Conservation (phyloP, 2,797 vertebrate species). For the Onychomys torridus region DNA sequence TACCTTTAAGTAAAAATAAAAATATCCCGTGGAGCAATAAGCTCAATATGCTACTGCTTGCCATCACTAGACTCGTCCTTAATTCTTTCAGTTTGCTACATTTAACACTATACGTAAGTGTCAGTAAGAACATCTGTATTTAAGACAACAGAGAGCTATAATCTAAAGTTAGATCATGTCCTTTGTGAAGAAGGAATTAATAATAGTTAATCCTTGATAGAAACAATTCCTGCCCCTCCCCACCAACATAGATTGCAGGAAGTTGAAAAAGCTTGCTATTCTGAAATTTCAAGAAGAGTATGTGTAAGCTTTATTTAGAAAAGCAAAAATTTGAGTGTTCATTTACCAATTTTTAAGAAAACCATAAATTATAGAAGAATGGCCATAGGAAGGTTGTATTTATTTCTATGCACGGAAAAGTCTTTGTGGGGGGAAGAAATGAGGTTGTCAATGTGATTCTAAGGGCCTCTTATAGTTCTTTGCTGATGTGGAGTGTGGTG, state of each 20-base stretch:
- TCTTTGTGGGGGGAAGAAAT: neutral
- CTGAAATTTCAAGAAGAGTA: conserved; percentile 13
- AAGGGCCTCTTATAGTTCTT: neutral
- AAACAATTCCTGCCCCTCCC: neutral
- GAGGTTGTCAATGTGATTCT: neutral
- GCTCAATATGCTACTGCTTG: neutral
- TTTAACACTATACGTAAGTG: neutral
- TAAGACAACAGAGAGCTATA: neutral
- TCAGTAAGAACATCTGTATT: neutral
- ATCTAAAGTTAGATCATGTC: neutral
- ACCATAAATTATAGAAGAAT: neutral
- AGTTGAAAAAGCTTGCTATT: neutral
- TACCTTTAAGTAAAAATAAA: conserved; percentile 3
- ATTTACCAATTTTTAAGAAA: conserved; percentile 11
- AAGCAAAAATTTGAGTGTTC: neutral
- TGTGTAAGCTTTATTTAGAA: neutral
- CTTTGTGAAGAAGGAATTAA: neutral
- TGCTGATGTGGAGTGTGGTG: neutral
- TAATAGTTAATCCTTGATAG: neutral
- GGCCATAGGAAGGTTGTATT: neutral
- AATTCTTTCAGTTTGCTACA: neutral
- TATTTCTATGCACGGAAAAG: neutral
- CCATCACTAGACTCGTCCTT: conserved; percentile 45
- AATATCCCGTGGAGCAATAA: neutral
- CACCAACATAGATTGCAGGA: neutral